phyloP scores from a whole-genome alignment of 2,797 vertebrate species.

The Pachyuromys duprasi region DNA sequence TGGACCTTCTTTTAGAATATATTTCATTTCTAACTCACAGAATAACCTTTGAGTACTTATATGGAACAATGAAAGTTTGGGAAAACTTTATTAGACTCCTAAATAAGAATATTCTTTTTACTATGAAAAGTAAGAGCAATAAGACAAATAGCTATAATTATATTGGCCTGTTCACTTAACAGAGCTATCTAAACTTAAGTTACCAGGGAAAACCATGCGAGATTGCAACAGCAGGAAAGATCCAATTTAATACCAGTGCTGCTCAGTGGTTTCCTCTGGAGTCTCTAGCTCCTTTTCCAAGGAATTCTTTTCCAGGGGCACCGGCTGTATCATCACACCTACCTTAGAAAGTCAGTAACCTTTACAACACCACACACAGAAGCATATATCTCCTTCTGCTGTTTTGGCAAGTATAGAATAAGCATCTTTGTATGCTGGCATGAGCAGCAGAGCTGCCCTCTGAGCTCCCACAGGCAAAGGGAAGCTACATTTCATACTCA shows the following conservation, averaged over 20 bases:
- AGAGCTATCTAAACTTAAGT: conserved; percentile 62
- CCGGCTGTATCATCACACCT: background rate
- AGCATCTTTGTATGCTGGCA: background rate
- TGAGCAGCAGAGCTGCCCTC: background rate
- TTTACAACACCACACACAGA: background rate
- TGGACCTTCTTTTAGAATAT: conserved; percentile 1
- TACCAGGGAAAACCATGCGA: conserved; percentile 68
- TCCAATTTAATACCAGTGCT: conserved; percentile 52
- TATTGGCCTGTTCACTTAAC: conserved; percentile 69
- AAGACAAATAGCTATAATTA: conserved; percentile 66
- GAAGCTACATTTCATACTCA: conserved; percentile 10
- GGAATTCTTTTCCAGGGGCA: conserved; percentile 1
- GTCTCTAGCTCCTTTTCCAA: background rate
- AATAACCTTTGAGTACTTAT: conserved; percentile 39
- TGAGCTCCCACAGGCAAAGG: background rate
- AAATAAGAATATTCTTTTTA: conserved; percentile 47
- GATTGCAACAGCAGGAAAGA: conserved; percentile 58
- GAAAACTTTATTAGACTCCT: conserved; percentile 34
- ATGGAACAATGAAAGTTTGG: conserved; percentile 15
- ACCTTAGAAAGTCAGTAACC: background rate
- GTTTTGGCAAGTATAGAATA: background rate
- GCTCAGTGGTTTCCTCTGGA: conserved; percentile 2
- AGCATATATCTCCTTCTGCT: background rate
- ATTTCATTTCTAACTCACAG: background rate
- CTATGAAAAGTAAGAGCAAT: conserved; percentile 39